Evolutionary conservation across 2,113 vertebrate genomes (phyloP).

Genomic region (Phylloscopus whistleri): DNA sequence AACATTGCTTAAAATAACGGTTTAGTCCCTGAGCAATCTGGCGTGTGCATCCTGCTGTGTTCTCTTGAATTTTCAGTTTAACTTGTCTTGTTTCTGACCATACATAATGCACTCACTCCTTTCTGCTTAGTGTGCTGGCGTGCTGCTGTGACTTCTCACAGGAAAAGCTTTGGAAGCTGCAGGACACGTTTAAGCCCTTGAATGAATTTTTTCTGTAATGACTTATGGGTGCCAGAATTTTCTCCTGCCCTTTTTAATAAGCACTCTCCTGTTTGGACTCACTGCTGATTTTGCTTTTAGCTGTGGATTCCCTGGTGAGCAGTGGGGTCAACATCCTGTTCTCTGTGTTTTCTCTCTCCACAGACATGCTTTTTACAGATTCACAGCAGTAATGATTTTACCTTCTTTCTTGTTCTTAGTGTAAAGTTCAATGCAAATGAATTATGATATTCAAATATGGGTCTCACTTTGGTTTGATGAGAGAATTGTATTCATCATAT

Average conservation of each 20-base stretch:
- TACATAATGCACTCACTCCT: neutral
- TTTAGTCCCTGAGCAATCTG: neutral
- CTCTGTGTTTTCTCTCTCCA: neutral
- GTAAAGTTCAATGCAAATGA: neutral
- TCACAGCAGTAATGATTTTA: neutral
- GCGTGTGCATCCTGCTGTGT: accelerated
- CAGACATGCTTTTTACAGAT: neutral
- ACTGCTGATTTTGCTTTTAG: slow-evolving; percentile 50
- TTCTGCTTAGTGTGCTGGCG: neutral
- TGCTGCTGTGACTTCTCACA: slow-evolving; percentile 10
- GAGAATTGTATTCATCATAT: neutral
- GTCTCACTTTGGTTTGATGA: neutral
- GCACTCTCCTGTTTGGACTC: neutral
- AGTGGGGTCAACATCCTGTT: neutral
- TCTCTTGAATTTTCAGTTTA: slow-evolving; percentile 13
- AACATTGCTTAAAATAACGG: neutral
- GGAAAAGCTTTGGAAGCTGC: slow-evolving; percentile 16
- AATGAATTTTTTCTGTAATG: slow-evolving; percentile 22
- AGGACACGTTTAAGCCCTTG: slow-evolving; percentile 15
- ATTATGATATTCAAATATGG: neutral
- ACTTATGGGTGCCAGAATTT: neutral
- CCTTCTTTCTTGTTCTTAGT: neutral
- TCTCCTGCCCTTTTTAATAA: slow-evolving; percentile 37
- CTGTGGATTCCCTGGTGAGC: neutral
- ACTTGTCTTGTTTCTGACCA: neutral